phyloP scores from a whole-genome alignment of 2,888 invertebrate species.

The Lomographa bimaculata region DNA sequence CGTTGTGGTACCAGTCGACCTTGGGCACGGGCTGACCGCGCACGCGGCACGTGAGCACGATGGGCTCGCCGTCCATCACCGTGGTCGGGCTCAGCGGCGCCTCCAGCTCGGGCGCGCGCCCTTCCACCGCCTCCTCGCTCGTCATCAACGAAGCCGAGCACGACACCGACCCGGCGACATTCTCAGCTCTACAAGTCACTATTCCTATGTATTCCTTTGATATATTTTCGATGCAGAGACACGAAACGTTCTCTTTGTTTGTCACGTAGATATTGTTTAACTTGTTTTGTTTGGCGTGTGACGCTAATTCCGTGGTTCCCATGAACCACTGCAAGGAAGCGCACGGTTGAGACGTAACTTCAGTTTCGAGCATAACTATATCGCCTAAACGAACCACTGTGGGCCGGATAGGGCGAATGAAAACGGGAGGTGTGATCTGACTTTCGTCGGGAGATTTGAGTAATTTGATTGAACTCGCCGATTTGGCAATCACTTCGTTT shows the following conservation, averaged over 20 bases:
- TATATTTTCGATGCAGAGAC: slow-evolving; percentile 89
- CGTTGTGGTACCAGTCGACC: slow-evolving; percentile 92
- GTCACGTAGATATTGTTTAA: slow-evolving; percentile 89
- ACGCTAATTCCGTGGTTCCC: slow-evolving; percentile 87
- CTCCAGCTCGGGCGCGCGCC: slow-evolving; percentile 88
- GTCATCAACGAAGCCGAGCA: slow-evolving; percentile 89
- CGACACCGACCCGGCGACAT: slow-evolving; percentile 94
- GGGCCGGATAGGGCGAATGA: slow-evolving; percentile 88
- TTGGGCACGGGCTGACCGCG: slow-evolving; percentile 91
- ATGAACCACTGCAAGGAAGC: slow-evolving; percentile 95
- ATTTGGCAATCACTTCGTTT: slow-evolving; percentile 89
- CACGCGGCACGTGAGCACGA: slow-evolving; percentile 88
- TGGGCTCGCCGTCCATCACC: slow-evolving; percentile 96
- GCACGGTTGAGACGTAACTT: slow-evolving; percentile 89
- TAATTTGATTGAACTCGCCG: slow-evolving; percentile 92
- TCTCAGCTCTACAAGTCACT: slow-evolving; percentile 95
- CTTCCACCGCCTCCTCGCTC: slow-evolving; percentile 76
- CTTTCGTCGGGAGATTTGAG: slow-evolving; percentile 84
- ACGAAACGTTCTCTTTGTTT: slow-evolving; percentile 89
- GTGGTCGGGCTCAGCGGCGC: slow-evolving; percentile 88
- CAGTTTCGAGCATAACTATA: slow-evolving; percentile 90
- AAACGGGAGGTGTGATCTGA: slow-evolving; percentile 87
- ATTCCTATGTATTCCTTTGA: slow-evolving; percentile 88
- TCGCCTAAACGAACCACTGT: slow-evolving; percentile 88
- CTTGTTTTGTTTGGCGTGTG: slow-evolving; percentile 79